Conservation (phyloP, 2,797 vertebrate species). For the Molossus molossus region DNA sequence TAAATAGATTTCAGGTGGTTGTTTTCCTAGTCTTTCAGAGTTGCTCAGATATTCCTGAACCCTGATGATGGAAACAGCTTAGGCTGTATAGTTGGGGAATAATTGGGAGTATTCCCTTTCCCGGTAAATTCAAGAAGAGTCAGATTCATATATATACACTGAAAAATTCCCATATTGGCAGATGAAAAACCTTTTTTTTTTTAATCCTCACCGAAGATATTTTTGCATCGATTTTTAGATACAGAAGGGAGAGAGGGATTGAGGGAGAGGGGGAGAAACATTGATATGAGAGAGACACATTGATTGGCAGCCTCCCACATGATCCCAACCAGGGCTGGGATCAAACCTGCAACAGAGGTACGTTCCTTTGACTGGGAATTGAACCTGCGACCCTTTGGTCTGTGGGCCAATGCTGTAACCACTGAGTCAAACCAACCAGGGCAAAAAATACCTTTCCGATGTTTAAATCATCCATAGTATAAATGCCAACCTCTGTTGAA, state of each 20-base stretch:
- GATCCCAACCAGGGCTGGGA: too few relatives aligned
- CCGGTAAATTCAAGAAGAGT: neutral
- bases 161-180: neutral
- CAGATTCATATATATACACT: neutral
- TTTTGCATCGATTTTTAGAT: too few relatives aligned
- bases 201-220: too few relatives aligned
- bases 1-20: conserved; percentile 51
- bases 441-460: conserved; percentile 28
- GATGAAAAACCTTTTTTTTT: conserved; percentile 3
- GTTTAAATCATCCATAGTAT: conserved; percentile 45
- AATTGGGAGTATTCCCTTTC: neutral
- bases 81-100: neutral
- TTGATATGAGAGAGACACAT: too few relatives aligned
- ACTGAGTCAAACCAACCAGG: neutral
- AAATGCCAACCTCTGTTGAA: conserved; percentile 51
- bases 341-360: too few relatives aligned
- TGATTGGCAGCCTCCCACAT: too few relatives aligned
- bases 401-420: too few relatives aligned
- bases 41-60: conserved; percentile 18
- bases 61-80: conserved; percentile 1
- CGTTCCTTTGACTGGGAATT: too few relatives aligned
- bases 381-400: too few relatives aligned
- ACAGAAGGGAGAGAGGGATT: too few relatives aligned
- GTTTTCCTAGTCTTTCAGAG: conserved; percentile 40
- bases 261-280: too few relatives aligned